A percentile compares a stretch with the other conserved stretches of the same genome.
These are phyloP conservation scores for Sebastes cheni DNA, from an alignment of 2,797 vertebrate genomes.

Conservation along the genomic window DNA sequence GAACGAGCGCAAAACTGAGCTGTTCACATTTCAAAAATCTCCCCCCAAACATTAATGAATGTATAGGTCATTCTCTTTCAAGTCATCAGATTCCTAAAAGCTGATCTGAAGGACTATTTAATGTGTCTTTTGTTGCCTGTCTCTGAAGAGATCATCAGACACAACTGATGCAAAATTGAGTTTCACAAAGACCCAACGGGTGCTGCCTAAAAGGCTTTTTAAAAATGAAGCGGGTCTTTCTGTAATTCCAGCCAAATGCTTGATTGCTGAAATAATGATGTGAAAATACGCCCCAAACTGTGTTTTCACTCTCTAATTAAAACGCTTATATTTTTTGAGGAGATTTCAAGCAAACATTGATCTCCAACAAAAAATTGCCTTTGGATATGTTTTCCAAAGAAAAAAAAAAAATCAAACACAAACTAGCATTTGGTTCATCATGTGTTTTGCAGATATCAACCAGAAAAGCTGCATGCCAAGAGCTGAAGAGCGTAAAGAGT, in stretches of 20 bases:
- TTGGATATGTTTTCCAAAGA: slow-evolving; percentile 8
- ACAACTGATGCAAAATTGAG: slow-evolving; percentile 73
- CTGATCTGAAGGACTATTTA: slow-evolving; percentile 58
- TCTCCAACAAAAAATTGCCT: neutral
- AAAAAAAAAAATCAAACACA: neutral
- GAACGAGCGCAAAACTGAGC: slow-evolving; percentile 43
- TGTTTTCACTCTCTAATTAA: slow-evolving; percentile 53
- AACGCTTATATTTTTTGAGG: slow-evolving; percentile 18
- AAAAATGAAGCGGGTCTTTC: slow-evolving; percentile 75
- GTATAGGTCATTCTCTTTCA: slow-evolving; percentile 53
- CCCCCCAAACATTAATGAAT: slow-evolving; percentile 42
- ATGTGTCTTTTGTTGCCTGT: slow-evolving; percentile 52
- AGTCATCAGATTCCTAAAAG: slow-evolving; percentile 37
- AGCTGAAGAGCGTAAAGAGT: neutral
- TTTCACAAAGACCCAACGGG: slow-evolving; percentile 58
- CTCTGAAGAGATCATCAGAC: slow-evolving; percentile 59
- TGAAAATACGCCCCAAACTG: slow-evolving; percentile 64
- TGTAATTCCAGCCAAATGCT: slow-evolving; percentile 75
- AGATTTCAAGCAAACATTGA: slow-evolving; percentile 28
- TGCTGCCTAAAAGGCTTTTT: slow-evolving; percentile 70
- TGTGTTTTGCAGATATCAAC: neutral
- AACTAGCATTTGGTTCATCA: slow-evolving; percentile 8
- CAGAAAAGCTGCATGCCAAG: neutral
- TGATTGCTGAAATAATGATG: slow-evolving; percentile 78
- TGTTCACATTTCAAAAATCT: slow-evolving; percentile 12